Percentiles rank a stretch among this genome's conserved stretches.
These are phyloP conservation scores for Brachionus koreanus DNA, from an alignment of 1,140 invertebrate genomes.

Conservation along the genomic window DNA sequence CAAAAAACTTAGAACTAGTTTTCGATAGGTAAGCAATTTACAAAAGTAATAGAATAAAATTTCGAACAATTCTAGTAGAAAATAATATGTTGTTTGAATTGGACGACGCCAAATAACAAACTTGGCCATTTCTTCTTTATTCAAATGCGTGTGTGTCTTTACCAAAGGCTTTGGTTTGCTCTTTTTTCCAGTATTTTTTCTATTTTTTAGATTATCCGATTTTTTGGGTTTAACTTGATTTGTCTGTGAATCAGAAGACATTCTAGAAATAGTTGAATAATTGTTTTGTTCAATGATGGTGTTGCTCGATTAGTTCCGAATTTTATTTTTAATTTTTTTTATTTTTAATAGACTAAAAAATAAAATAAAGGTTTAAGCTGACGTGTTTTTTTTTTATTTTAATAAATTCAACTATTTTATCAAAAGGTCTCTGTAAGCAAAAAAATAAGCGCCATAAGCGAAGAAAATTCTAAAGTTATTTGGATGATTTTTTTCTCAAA, in stretches of 20 bases:
- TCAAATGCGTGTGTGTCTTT: neutral
- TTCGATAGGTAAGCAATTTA: conserved; percentile 57
- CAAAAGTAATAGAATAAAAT: conserved; percentile 58
- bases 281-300: neutral
- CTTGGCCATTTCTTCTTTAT: conserved; percentile 59
- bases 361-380: neutral
- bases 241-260: conserved; percentile 10
- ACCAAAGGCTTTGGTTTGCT: neutral
- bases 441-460: neutral
- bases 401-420: neutral
- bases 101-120: conserved; percentile 82
- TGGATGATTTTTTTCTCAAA: neutral
- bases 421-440: neutral
- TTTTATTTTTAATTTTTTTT: neutral
- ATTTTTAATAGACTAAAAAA: neutral
- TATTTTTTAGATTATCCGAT: neutral
- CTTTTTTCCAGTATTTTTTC: neutral
- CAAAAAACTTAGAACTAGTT: conserved; percentile 51
- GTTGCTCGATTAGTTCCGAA: neutral
- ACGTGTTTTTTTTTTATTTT: neutral
- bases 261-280: neutral
- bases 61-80: conserved; percentile 69
- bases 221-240: neutral
- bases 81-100: conserved; percentile 76
- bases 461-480: neutral